Base-by-base conservation (phyloP, 1,140 invertebrate species). In the Drosophila takahashii region DNA sequence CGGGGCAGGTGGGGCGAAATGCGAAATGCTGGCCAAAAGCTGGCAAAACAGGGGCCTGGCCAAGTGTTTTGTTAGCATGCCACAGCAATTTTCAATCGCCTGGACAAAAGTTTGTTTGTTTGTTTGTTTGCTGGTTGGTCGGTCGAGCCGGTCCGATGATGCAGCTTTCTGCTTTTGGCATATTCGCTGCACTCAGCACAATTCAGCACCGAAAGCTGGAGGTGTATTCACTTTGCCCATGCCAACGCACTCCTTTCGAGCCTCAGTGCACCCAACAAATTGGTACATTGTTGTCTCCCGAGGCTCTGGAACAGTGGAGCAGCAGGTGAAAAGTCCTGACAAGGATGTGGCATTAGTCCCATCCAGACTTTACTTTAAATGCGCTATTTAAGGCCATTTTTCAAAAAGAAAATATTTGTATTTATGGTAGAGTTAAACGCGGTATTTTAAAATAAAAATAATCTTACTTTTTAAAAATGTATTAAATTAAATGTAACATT, bases 61-160 rank as follows among this genome's bases (percentile, higher is more conserved):
- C 75, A 72, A 86, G 83, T 87, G 79, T 83, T 86, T 87, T 87
- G 75, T 66, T 66, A 87, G 83, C 81, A 75, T 69, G 83, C 79
- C 83, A 89, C 79, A 87, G 84, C 79, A 87, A 77, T 87, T 87
- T 89, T 77, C 79, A 89, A 87, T 87, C 84, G 84, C 71, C 67
- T 77, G 80, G 84, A 89, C 84, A 89, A 77, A 89, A 87, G 76
- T 87, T 87, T 84, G 81, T 80, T 85, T 86, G 81, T 80, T 76
- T 74, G 76, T 84, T 76, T 76, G 72, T 76, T 74, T 74, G 71
- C 52, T 75, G 51, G 72, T 74, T 42, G 61, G 61, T 58, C 74
- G 41, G 41, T 18, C 16, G 37, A 51, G 56, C 34, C 57, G 41
- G 29, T 62, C 53, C 59, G 52, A 77, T 58, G 62, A 77, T 77